Evolutionary conservation across 2,888 invertebrate species (phyloP), one percentile per base, ranked within the genome.

Genomic region (Protodeltote pygarga): DNA sequence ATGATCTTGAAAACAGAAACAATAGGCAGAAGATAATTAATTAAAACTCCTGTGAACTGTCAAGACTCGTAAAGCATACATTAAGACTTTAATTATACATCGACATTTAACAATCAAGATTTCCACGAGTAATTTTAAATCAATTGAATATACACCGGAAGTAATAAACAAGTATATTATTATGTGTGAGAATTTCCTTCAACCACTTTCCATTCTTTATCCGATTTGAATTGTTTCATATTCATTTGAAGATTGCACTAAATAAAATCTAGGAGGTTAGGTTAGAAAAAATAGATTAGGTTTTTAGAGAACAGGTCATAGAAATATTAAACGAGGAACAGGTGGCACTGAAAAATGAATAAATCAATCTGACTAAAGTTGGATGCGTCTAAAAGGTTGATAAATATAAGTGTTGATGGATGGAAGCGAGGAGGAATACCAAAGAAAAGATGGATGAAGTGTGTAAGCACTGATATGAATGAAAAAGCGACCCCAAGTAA

Each of bases 1-100:
- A 32, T 49, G 45, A 63, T 71, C 59, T 61, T 61, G 34, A 63
- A 53, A 49, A 54, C 40, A 46, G 31, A 23, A 45, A 57, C 57
- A 62, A 61, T 49, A 13, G 16, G 53, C 50, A 63, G 53, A 64
- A 32, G 48, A 23, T n/a, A n/a, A 34, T 44, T 33, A 49, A 63
- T 63, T 41, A 45, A 31, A 44, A 50, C 27, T 42, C 40, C 15
- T 46, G 37, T 11, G 39, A 48, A 42, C 32, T 24, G 16, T 25
- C 24, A 29, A n/a, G n/a, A n/a, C n/a, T n/a, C n/a, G n/a, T 48
- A 20, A 44, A 42, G 16, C 37, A 21, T 27, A 27, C 19, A 27
- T 14, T 28, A 20, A 19, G 14, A 14, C 25, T 33, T 33, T 23
- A 46, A 37, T 49, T 49, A 44, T n/a, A 17, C 16, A 27, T 37